These are phyloP conservation scores for Trogon melanurus DNA, from an alignment of 2,113 vertebrate genomes.

Conservation along the genomic window DNA sequence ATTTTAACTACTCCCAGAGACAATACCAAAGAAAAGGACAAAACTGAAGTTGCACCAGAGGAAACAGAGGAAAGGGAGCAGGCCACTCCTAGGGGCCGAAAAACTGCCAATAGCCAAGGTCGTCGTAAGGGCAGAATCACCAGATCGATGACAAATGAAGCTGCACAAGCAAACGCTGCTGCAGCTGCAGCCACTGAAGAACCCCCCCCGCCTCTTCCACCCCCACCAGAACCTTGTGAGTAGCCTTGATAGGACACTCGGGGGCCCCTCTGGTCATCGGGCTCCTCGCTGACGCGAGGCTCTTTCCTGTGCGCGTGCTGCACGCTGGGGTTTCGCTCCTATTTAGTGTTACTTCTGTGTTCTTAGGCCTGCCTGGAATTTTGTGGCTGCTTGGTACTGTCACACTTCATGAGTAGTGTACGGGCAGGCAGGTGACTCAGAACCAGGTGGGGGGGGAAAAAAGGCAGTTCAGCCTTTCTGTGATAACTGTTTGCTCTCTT, in stretches of 20 bases:
- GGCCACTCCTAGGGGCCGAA: conserved; percentile 89
- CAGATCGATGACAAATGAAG: conserved; percentile 97
- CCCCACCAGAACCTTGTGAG: conserved; percentile 86
- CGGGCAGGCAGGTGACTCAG: not conserved
- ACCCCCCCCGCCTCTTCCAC: conserved; percentile 77
- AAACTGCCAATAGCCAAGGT: conserved; percentile 97
- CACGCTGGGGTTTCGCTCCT: not conserved
- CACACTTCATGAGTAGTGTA: not conserved
- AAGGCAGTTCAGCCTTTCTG: not conserved
- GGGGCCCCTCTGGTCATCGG: not conserved
- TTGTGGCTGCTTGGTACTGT: not conserved
- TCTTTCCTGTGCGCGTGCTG: not conserved
- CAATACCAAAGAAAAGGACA: conserved; percentile 96
- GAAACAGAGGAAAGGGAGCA: conserved; percentile 96
- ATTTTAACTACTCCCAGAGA: conserved; percentile 79
- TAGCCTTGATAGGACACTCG: not conserved
- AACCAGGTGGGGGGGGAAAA: not conserved
- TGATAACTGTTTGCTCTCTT: not conserved
- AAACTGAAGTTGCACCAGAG: conserved; percentile 87
- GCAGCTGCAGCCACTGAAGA: conserved; percentile 85
- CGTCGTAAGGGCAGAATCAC: conserved; percentile 96
- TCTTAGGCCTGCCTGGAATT: not conserved
- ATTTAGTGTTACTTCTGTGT: not conserved
- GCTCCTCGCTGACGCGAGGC: not conserved
- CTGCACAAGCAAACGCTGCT: conserved; percentile 86